These are phyloP conservation scores for Latrodectus elegans DNA, from an alignment of 2,888 invertebrate species.

Conservation along the genomic window DNA sequence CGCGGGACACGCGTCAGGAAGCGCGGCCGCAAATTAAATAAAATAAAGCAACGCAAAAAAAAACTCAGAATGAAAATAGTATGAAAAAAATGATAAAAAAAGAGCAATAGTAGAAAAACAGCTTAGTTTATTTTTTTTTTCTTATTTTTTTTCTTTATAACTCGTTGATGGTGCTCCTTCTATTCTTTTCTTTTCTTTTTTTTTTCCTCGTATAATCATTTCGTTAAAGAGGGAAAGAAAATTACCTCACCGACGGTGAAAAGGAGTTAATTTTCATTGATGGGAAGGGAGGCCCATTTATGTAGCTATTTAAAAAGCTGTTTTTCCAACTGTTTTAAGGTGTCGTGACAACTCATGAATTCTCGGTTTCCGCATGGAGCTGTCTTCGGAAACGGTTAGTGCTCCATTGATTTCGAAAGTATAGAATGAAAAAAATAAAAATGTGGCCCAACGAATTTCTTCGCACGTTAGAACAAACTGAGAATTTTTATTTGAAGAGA, in stretches of 20 bases:
- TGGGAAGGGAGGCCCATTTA: slow-evolving; percentile 45
- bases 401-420: no score
- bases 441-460: no score
- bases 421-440: no score
- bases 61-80: background rate
- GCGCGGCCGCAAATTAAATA: slow-evolving; percentile 67
- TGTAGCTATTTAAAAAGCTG: slow-evolving; percentile 60
- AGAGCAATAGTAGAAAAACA: slow-evolving; percentile 56
- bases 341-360: background rate
- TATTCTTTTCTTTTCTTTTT: slow-evolving; percentile 19
- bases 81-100: slow-evolving; percentile 15
- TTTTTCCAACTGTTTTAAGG: slow-evolving; percentile 18
- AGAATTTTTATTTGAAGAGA: no score
- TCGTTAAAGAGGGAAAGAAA: slow-evolving; percentile 45
- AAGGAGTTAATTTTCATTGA: slow-evolving; percentile 67
- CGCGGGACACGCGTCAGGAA: slow-evolving; percentile 48
- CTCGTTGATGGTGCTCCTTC: slow-evolving; percentile 39
- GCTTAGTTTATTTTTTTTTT: slow-evolving; percentile 56
- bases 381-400: background rate
- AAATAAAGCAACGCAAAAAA: slow-evolving; percentile 29
- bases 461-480: no score
- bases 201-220: slow-evolving; percentile 34
- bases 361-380: slow-evolving; percentile 28
- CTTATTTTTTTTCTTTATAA: slow-evolving; percentile 52
- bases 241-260: slow-evolving; percentile 9